Base-by-base conservation (phyloP, 37 sponge, comb jelly and placozoan species). In the Agelas oroides region DNA sequence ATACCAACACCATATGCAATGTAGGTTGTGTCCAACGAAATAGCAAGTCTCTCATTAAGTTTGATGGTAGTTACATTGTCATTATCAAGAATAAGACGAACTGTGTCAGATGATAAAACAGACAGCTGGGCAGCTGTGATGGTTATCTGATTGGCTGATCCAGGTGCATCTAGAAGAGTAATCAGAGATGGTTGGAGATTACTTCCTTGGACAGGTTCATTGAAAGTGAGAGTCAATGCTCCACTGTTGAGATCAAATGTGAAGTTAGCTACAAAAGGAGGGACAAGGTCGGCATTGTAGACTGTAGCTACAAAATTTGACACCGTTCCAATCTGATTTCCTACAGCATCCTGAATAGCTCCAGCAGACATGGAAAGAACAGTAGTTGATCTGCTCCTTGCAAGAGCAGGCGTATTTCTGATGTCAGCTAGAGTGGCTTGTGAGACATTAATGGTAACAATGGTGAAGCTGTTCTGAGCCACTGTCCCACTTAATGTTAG, bases 231-330 rank as follows among this genome's bases (percentile, higher is more conserved):
- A 23, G 53, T 84, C 1, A 93, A 21, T 2, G 17, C 25, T 21
- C 92, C 97, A 57, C 16, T 37, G 76, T 96, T 57, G 52, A 96
- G 64, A 40, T 96, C 92, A 59, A 96, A 82, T 3, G 90, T 84
- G 82, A 85, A 90, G 23, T 75, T 73, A 0, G 41, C 25, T 18
- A 96, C 67, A 16, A 23, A 46, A 31, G 97, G 94, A 33, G 84
- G 87, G 27, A 81, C 68, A 0, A 88, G 77, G 56, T 96, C 97
- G 34, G 86, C 91, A 85, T 84, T 93, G 61, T 84, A 79, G 14
- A 46, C 61, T 19, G 80, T 71, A 17, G 68, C 89, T 17, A 38
- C 14, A 17, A 88, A 25, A 37, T 37, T 54, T 6, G 56, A 14
- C 2, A 63, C 52, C 34, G 74, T 58, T 8, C 15, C 41, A 25